phyloP scores from a whole-genome alignment of 2,113 vertebrate species.

The Platanista minor region DNA sequence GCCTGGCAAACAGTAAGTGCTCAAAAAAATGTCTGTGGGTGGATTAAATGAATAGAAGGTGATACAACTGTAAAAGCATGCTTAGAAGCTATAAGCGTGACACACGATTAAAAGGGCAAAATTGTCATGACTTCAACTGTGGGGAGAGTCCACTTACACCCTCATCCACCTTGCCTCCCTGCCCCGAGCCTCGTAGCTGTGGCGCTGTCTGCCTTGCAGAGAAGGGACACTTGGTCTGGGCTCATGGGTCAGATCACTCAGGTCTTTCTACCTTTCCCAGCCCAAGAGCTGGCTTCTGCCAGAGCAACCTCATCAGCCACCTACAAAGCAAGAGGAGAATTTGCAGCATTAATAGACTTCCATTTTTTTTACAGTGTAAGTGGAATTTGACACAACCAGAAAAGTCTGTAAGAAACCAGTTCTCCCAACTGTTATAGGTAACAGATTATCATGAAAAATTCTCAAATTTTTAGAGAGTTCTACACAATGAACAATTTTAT shows the following conservation, averaged over 20 bases:
- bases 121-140: neutral
- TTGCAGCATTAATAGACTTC: neutral
- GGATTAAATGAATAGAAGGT: neutral
- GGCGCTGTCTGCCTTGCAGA: accelerated
- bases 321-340: neutral
- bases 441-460: neutral
- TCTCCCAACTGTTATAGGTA: neutral
- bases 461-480: neutral
- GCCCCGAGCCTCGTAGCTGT: accelerated
- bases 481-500: neutral
- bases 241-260: neutral
- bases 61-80: neutral
- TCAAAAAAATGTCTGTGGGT: neutral
- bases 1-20: neutral
- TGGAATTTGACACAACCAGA: neutral
- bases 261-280: neutral
- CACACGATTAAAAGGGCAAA: neutral
- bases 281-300: neutral
- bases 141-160: neutral
- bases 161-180: accelerated
- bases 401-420: neutral
- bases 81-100: neutral
- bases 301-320: neutral
- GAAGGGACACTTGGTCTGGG: neutral
- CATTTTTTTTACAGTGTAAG: neutral